A percentile compares a stretch with the other conserved stretches of the same genome.
These are phyloP conservation scores for Sympetrum striolatum DNA, from an alignment of 2,888 invertebrate genomes.

Conservation along the genomic window DNA sequence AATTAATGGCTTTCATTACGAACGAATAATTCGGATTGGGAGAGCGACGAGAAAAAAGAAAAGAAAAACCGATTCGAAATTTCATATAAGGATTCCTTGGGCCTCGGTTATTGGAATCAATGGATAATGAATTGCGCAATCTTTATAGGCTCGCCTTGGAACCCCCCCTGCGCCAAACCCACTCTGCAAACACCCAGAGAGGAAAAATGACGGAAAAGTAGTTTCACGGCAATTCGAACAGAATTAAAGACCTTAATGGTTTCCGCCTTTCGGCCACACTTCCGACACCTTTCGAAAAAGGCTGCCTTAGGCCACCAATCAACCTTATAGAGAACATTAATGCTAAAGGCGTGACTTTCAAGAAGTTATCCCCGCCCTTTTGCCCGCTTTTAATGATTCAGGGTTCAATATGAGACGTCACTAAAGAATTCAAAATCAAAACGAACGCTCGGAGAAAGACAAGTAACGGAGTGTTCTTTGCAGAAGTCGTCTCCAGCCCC, in stretches of 20 bases:
- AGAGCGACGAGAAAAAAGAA: not conserved
- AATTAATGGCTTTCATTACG: conserved; percentile 44
- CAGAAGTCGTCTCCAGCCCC: too few relatives aligned
- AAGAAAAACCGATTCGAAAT: not conserved
- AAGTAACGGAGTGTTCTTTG: too few relatives aligned
- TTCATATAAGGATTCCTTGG: conserved; percentile 24
- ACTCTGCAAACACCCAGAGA: not conserved
- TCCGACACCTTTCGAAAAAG: not conserved
- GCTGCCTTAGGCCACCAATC: too few relatives aligned
- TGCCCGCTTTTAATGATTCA: too few relatives aligned
- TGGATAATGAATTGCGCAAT: conserved; percentile 39
- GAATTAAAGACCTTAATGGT: not conserved
- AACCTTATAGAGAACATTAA: too few relatives aligned
- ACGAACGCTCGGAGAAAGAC: too few relatives aligned
- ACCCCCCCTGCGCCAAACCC: not conserved
- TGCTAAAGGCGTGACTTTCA: too few relatives aligned
- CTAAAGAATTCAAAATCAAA: too few relatives aligned
- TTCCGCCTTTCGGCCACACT: not conserved
- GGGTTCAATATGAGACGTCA: too few relatives aligned
- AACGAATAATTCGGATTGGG: conserved; percentile 34
- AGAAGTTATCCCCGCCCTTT: too few relatives aligned
- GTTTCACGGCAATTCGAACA: not conserved
- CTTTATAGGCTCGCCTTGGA: conserved; percentile 6
- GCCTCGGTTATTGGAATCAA: conserved; percentile 31
- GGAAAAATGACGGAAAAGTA: not conserved